These are phyloP conservation scores for Trididemnum miniatum DNA, from an alignment of 23 tunicate genomes.

Conservation along the genomic window DNA sequence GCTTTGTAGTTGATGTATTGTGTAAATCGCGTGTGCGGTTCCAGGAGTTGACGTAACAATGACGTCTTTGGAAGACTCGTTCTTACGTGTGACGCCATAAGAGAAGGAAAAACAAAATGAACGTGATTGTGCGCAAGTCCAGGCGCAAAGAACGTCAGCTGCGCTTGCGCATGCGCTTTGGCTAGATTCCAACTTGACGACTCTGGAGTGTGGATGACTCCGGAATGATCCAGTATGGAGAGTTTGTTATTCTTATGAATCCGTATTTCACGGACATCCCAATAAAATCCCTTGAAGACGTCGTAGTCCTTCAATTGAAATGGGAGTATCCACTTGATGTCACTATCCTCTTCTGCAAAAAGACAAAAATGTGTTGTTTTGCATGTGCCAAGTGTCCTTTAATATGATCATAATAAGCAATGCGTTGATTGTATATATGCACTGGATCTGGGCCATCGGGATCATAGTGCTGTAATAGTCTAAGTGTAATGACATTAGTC, in stretches of 20 bases:
- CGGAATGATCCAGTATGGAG: slow-evolving; percentile 42
- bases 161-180: slow-evolving; percentile 89
- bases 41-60: slow-evolving; percentile 59
- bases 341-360: slow-evolving; percentile 7
- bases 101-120: slow-evolving; percentile 68
- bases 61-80: slow-evolving; percentile 42
- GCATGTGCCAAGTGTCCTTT: too few relatives aligned
- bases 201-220: slow-evolving; percentile 57
- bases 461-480: too few relatives aligned
- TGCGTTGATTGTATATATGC: too few relatives aligned
- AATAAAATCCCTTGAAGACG: slow-evolving; percentile 46
- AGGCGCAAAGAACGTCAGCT: slow-evolving; percentile 72
- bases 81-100: slow-evolving; percentile 46
- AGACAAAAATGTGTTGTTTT: too few relatives aligned
- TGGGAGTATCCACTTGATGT: slow-evolving; percentile 44
- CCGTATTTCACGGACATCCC: slow-evolving; percentile 69
- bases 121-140: slow-evolving; percentile 70
- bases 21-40: slow-evolving; percentile 80
- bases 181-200: slow-evolving; percentile 67
- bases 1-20: slow-evolving; percentile 68
- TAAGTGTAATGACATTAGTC: too few relatives aligned
- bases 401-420: too few relatives aligned
- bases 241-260: slow-evolving; percentile 36
- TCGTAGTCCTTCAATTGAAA: slow-evolving; percentile 36
- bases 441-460: too few relatives aligned